Percentiles rank a stretch among this genome's conserved stretches.
Conservation (phyloP, 2,113 vertebrate genomes). For the Cochlearius cochlearius region DNA sequence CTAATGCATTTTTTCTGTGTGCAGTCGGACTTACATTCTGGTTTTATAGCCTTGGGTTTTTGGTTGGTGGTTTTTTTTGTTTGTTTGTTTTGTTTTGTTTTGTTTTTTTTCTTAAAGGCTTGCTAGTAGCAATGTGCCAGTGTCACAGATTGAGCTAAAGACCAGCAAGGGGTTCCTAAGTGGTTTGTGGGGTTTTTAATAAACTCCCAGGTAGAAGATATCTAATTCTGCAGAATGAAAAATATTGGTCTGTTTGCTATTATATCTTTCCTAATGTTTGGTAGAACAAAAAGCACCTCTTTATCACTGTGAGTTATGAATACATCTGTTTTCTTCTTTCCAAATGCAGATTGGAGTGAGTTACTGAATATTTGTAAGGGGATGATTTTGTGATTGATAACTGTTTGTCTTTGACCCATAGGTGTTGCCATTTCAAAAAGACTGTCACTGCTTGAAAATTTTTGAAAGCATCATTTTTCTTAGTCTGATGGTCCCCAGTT, state of each 20-base stretch:
- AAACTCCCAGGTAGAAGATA: background rate
- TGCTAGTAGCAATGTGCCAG: background rate
- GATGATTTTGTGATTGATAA: background rate
- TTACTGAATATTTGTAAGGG: background rate
- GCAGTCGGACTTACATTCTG: background rate
- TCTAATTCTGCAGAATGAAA: background rate
- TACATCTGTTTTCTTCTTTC: background rate
- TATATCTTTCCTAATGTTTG: background rate
- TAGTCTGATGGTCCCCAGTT: background rate
- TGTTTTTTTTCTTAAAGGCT: background rate
- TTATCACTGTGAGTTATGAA: background rate
- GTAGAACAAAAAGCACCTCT: background rate
- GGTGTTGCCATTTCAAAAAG: background rate
- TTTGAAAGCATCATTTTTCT: background rate
- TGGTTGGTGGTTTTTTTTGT: too few relatives aligned
- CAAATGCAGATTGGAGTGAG: background rate
- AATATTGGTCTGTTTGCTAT: background rate
- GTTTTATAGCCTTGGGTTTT: background rate
- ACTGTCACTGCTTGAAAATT: background rate
- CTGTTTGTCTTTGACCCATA: background rate
- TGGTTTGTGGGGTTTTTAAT: background rate
- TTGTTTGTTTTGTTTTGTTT: too few relatives aligned
- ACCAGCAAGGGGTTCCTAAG: background rate
- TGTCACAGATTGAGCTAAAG: background rate
- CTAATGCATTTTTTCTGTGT: background rate